Evolutionary conservation across 2,888 invertebrate species (phyloP).

Genomic region (Myathropa florea): DNA sequence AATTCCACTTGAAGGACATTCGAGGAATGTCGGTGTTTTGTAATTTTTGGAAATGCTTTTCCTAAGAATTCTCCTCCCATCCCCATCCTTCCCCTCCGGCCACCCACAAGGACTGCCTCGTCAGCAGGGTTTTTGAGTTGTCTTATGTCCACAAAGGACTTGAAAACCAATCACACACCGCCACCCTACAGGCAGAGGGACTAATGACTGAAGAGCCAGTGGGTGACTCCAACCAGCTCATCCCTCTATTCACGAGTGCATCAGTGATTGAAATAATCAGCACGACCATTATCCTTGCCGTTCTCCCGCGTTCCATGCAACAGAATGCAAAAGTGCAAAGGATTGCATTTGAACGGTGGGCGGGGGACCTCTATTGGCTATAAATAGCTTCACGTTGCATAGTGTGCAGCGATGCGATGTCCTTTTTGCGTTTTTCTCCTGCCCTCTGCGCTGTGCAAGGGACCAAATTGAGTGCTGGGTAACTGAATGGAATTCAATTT

Average conservation of each 20-base stretch:
- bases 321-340: constrained; percentile 8
- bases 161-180: no score
- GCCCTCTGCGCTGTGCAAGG: neutral
- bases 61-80: no score
- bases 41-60: neutral
- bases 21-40: no score
- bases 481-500: constrained; percentile 50
- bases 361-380: constrained; percentile 41
- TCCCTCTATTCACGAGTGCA: constrained; percentile 1
- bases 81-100: no score
- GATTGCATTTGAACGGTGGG: neutral
- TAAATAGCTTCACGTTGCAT: constrained; percentile 53
- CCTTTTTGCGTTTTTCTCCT: neutral
- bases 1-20: neutral
- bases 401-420: constrained; percentile 39
- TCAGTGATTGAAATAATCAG: constrained; percentile 45
- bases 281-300: constrained; percentile 18
- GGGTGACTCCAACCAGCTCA: neutral
- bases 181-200: no score
- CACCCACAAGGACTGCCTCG: no score
- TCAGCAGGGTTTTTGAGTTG: no score
- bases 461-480: constrained; percentile 16
- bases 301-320: neutral
- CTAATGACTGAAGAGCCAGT: no score
- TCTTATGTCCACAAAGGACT: neutral